Percentiles rank a stretch among this genome's conserved stretches.
Conservation (phyloP, 2,888 invertebrate genomes). For the Andrena camellia region DNA sequence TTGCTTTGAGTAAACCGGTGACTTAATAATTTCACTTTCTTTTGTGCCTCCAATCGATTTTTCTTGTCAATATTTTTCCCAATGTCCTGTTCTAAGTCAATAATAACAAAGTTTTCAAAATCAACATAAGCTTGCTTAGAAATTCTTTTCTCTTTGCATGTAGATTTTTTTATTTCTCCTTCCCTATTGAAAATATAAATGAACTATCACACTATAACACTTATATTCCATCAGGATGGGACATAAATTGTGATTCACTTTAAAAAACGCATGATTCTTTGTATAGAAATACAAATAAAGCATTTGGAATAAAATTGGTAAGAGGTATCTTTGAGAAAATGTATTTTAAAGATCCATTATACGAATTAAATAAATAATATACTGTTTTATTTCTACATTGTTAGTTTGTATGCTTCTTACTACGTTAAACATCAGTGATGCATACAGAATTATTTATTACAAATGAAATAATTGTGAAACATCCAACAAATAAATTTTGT, state of each 20-base stretch:
- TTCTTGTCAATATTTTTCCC: slow-evolving; percentile 78
- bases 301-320: neutral
- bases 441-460: no score
- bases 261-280: no score
- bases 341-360: no score
- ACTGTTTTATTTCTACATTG: no score
- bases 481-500: neutral
- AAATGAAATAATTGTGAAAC: neutral
- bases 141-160: slow-evolving; percentile 42
- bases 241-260: no score
- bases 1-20: slow-evolving; percentile 78
- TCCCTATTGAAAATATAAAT: slow-evolving; percentile 49
- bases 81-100: slow-evolving; percentile 71
- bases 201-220: neutral
- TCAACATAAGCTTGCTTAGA: slow-evolving; percentile 65
- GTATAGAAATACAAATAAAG: neutral
- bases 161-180: slow-evolving; percentile 49
- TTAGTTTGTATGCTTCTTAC: no score
- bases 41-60: slow-evolving; percentile 56
- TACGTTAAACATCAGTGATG: no score
- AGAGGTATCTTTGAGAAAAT: no score
- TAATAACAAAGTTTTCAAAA: slow-evolving; percentile 75
- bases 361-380: no score
- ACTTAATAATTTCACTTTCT: slow-evolving; percentile 76
- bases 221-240: neutral